A percentile compares a stretch with the other conserved stretches of the same genome.
Evolutionary conservation across 2,888 invertebrate species (phyloP).

Genomic region (Caenorhabditis sp.): DNA sequence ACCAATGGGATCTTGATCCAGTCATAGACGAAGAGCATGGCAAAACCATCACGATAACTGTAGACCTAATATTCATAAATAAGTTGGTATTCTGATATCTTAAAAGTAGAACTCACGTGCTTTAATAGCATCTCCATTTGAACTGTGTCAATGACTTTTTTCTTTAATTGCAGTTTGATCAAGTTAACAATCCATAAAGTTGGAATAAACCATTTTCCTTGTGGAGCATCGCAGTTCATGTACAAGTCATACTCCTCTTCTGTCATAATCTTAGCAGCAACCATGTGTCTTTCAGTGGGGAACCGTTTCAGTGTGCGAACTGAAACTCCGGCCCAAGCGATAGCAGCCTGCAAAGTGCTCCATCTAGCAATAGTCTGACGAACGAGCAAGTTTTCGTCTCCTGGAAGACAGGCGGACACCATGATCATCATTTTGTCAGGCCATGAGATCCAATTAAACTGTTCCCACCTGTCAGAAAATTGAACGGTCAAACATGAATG

Average conservation of each 20-base stretch:
- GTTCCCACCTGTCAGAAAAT: constrained; percentile 57
- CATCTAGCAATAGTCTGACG: constrained; percentile 68
- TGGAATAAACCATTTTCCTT: constrained; percentile 75
- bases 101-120: constrained; percentile 60
- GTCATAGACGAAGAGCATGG: constrained; percentile 73
- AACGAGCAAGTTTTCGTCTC: constrained; percentile 59
- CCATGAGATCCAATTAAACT: constrained; percentile 71
- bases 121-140: constrained; percentile 71
- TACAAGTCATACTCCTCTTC: constrained; percentile 73
- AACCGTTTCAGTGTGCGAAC: constrained; percentile 73
- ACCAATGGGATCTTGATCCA: constrained; percentile 73
- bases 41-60: constrained; percentile 72
- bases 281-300: constrained; percentile 73
- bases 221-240: constrained; percentile 73
- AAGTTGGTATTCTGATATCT: no score
- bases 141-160: constrained; percentile 72
- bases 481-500: no score
- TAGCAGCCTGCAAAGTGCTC: constrained; percentile 68
- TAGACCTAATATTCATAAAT: constrained; percentile 56
- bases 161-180: constrained; percentile 65
- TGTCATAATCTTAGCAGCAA: constrained; percentile 73
- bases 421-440: constrained; percentile 71
- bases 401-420: constrained; percentile 65
- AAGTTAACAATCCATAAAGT: constrained; percentile 74
- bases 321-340: constrained; percentile 69